Evolutionary conservation across 2,888 invertebrate genomes (phyloP).

Genomic region (Diaphora mendica): DNA sequence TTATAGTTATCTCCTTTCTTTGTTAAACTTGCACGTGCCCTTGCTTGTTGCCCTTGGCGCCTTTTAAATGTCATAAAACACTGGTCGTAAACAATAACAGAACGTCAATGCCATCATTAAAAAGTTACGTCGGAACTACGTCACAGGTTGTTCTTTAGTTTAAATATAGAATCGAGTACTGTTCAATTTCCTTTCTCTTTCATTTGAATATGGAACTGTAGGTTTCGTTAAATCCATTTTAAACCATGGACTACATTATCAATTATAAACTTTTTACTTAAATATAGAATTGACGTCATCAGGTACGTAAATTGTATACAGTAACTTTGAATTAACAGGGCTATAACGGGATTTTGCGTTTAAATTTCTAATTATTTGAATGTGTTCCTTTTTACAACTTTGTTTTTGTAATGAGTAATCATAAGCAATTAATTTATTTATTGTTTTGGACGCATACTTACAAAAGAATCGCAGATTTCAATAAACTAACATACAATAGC

Average conservation of each 20-base stretch:
- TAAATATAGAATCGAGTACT: background rate
- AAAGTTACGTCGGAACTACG: conserved; percentile 1
- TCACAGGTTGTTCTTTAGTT: background rate
- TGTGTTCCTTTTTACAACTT: background rate
- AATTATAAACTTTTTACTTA: background rate
- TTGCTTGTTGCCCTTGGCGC: background rate
- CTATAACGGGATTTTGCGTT: background rate
- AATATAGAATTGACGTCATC: background rate
- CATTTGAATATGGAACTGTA: background rate
- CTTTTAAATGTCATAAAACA: background rate
- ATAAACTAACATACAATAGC: too few species aligned
- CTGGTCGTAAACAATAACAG: background rate
- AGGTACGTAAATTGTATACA: background rate
- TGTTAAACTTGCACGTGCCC: too few species aligned
- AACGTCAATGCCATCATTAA: background rate
- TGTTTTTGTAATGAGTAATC: too few species aligned
- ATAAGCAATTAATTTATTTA: too few species aligned
- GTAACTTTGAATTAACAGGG: background rate
- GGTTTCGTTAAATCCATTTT: background rate
- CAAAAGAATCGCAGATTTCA: background rate
- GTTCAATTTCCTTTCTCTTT: background rate
- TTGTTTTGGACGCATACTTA: background rate
- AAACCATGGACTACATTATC: background rate
- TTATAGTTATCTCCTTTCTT: too few species aligned
- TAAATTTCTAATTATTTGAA: background rate